A percentile compares a stretch with the other conserved stretches of the same genome.
Evolutionary conservation across 2,888 invertebrate species (phyloP).

Genomic region (Limnephilus auricula): DNA sequence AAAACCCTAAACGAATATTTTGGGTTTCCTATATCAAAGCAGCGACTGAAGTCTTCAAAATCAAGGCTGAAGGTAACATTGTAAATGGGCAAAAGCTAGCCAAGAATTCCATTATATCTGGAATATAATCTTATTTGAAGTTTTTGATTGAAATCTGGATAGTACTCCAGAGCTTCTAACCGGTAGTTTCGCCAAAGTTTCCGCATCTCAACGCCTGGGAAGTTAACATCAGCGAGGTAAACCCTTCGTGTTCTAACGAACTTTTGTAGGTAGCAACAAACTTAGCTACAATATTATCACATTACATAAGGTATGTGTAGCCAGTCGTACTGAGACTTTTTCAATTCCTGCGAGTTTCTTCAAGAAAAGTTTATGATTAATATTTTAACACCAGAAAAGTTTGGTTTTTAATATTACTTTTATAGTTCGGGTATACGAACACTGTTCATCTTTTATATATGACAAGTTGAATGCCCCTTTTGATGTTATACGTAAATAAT

Average conservation of each 20-base stretch:
- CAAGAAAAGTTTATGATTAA: not conserved
- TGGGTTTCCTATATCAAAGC: not conserved
- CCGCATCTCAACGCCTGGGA: not conserved
- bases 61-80: not conserved
- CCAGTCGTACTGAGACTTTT: not conserved
- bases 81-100: not conserved
- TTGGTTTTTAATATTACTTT: not conserved
- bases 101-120: not conserved
- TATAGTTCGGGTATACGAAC: too few relatives aligned
- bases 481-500: not conserved
- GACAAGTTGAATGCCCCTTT: not conserved
- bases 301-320: not conserved
- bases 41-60: not conserved
- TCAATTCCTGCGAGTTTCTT: not conserved
- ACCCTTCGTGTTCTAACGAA: not conserved
- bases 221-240: not conserved
- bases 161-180: not conserved
- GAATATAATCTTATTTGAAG: not conserved
- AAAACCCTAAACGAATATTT: not conserved
- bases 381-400: not conserved
- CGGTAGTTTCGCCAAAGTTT: not conserved
- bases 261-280: not conserved
- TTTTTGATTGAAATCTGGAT: not conserved
- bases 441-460: not conserved
- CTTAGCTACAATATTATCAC: not conserved